These are phyloP conservation scores for Papilio polyxenes DNA, from an alignment of 1,140 invertebrate species.

Conservation along the genomic window DNA sequence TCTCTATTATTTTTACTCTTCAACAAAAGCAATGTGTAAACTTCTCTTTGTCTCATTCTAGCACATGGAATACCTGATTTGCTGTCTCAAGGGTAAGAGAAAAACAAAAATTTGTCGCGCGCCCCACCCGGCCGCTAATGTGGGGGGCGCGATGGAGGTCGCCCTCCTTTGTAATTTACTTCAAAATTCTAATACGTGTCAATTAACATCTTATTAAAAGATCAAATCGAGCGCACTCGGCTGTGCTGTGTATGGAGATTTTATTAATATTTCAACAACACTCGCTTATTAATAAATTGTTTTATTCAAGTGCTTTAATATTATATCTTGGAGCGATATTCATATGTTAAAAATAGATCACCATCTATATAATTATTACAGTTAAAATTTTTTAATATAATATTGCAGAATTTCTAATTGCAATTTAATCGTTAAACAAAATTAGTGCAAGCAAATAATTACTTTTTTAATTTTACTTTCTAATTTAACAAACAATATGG, in stretches of 20 bases:
- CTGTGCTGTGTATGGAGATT: conserved; percentile 60
- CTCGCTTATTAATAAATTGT: conserved; percentile 41
- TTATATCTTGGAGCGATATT: conserved; percentile 15
- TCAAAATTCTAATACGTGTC: conserved; percentile 77
- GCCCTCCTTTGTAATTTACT: conserved; percentile 77
- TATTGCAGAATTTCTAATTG: neutral
- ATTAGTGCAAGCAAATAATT: neutral
- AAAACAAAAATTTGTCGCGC: conserved; percentile 78
- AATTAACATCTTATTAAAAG: conserved; percentile 79
- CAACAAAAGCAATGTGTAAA: conserved; percentile 79
- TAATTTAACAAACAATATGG: neutral
- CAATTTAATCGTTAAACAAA: neutral
- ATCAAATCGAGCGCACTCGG: conserved; percentile 62
- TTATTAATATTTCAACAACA: conserved; percentile 75
- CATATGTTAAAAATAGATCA: neutral
- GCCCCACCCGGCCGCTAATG: conserved; percentile 70
- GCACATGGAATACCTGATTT: conserved; percentile 42
- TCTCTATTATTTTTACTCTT: conserved; percentile 80
- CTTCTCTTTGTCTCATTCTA: conserved; percentile 72
- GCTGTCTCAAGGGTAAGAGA: conserved; percentile 63
- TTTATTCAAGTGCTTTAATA: conserved; percentile 42
- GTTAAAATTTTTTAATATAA: neutral
- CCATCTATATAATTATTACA: neutral
- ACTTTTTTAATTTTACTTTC: too few species aligned
- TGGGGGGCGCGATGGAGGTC: conserved; percentile 65